These are phyloP conservation scores for Eulemur albifrons DNA, from an alignment of 2,797 vertebrate species.

Conservation along the genomic window DNA sequence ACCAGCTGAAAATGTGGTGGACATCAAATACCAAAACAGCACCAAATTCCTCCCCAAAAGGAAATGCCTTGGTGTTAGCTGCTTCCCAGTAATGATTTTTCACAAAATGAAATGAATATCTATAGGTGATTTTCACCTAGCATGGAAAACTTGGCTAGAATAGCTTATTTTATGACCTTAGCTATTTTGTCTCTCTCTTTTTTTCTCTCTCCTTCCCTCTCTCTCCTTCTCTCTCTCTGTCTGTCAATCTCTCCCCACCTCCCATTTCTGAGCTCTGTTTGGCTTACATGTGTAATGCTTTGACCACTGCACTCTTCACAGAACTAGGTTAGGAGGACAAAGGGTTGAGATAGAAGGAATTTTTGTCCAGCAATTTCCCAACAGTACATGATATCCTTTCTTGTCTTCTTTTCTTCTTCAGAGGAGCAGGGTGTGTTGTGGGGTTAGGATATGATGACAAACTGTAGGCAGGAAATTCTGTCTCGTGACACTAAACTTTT, in stretches of 20 bases:
- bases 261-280: slow-evolving; percentile 19
- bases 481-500: background rate
- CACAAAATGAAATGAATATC: background rate
- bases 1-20: background rate
- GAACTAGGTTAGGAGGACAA: slow-evolving; percentile 41
- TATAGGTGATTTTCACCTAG: background rate
- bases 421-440: background rate
- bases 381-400: background rate
- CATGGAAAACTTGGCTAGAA: background rate
- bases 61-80: background rate
- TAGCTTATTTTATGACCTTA: background rate
- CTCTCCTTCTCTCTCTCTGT: no score
- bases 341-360: background rate
- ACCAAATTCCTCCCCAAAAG: background rate
- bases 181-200: background rate
- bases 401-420: background rate
- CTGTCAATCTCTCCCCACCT: background rate
- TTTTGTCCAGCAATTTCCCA: slow-evolving; percentile 18
- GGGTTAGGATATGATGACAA: background rate
- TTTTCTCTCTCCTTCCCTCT: no score
- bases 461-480: background rate
- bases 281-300: background rate
- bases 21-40: background rate
- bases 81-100: background rate
- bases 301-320: background rate